phyloP scores from a whole-genome alignment of 2,113 vertebrate species.

The Platysternon megacephalum region DNA sequence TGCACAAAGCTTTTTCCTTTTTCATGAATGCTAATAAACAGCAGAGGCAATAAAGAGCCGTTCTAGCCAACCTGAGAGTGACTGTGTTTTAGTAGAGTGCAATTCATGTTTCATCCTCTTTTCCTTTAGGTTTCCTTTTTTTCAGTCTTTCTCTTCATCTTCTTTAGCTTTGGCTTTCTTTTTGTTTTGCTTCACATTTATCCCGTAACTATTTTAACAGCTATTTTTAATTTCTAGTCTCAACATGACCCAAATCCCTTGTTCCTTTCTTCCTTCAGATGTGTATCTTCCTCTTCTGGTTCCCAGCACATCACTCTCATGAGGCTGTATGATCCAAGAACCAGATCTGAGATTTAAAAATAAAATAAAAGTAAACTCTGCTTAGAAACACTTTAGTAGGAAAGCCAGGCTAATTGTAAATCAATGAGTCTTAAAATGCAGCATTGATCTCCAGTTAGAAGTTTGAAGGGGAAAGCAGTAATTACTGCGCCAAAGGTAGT shows the following conservation, averaged over 20 bases:
- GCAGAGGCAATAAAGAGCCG: constrained; percentile 43
- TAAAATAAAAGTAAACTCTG: constrained; percentile 90
- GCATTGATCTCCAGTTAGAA: constrained; percentile 93
- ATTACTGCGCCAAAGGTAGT: constrained; percentile 85
- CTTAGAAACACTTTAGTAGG: constrained; percentile 85
- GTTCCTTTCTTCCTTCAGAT: not conserved
- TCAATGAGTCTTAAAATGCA: constrained; percentile 94
- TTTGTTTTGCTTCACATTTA: constrained; percentile 5
- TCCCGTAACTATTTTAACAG: not conserved
- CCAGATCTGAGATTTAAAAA: constrained; percentile 84
- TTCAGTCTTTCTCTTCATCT: not conserved
- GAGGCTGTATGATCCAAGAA: constrained; percentile 80
- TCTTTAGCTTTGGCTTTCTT: not conserved
- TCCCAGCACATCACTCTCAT: constrained; percentile 64
- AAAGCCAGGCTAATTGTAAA: constrained; percentile 93
- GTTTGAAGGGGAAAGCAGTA: constrained; percentile 87
- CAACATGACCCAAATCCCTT: not conserved
- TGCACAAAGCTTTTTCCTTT: constrained; percentile 63
- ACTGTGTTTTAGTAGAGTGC: not conserved
- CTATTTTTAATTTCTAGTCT: not conserved
- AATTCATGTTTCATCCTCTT: not conserved
- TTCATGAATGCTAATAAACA: constrained; percentile 59
- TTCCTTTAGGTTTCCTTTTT: not conserved
- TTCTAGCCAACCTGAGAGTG: not conserved
- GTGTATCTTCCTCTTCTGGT: constrained; percentile 40